Evolutionary conservation across 2,888 invertebrate species (phyloP), one percentile per base, ranked within the genome.

Genomic region (Lithophane leautieri): DNA sequence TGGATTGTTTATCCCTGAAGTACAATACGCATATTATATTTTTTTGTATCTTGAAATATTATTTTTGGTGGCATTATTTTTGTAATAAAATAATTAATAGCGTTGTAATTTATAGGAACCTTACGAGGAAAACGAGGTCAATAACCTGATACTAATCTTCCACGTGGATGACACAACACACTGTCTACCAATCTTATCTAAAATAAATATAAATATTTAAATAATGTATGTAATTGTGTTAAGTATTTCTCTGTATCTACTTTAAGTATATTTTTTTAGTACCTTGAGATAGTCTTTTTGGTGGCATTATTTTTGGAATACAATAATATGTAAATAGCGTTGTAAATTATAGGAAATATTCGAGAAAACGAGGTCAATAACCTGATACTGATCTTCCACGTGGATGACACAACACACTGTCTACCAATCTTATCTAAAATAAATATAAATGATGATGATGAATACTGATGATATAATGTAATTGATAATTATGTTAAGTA

Each of bases 351-450:
- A 80, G 71, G 79, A 83, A 79, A 77, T 76, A 76, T 78, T 67
- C 73, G 54, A 68, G 40, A 69, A 74, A 85, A 75, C 61, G 63
- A 82, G 90, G 88, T 89, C 88, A 88, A 87, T 89, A 79, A 90
- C 87, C 91, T 80, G 83, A 88, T 89, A 88, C 78, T 70, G 70
- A 82, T 85, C 73, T 84, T 79, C 79, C 90, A 91, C 88, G 91
- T 90, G 90, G 66, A 81, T 88, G 82, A 85, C 84, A 81, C 85
- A 88, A 88, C 66, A 50, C 28, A 34, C 67, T 54, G 62, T n/a
- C 74, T 76, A 74, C 82, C 88, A 87, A 90, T 90, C 89, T 90
- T 90, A 91, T 92, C 91, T 79, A 66, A 80, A 81, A 22, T 62
- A 56, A 52, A 74, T 70, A 70, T 40, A 69, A 69, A 70, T 85